phyloP scores from a whole-genome alignment of 2,797 vertebrate genomes.

The Tokudaia muenninki region DNA sequence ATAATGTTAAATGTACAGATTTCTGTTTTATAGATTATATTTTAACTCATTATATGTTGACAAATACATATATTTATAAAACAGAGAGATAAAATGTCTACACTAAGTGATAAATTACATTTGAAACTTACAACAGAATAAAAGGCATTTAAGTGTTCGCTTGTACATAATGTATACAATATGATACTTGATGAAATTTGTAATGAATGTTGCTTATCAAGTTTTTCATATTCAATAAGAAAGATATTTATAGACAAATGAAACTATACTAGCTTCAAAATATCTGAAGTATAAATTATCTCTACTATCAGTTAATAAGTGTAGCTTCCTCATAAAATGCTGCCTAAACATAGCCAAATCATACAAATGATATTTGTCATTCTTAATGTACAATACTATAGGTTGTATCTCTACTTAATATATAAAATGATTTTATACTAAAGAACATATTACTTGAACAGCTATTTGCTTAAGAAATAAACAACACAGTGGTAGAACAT shows the following conservation, averaged over 20 bases:
- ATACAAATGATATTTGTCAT: not conserved
- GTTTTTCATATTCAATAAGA: slow-evolving; percentile 31
- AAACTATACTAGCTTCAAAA: not conserved
- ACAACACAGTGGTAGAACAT: not conserved
- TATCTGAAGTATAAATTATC: not conserved
- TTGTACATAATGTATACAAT: not conserved
- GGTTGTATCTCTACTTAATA: not conserved
- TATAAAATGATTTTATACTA: not conserved
- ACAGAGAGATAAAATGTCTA: not conserved
- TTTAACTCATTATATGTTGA: not conserved
- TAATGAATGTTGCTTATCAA: not conserved
- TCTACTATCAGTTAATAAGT: not conserved
- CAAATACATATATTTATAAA: not conserved
- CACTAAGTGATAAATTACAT: not conserved
- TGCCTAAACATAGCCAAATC: not conserved
- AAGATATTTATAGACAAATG: not conserved
- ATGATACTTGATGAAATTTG: not conserved
- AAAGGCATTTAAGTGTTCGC: not conserved
- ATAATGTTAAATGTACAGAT: not conserved
- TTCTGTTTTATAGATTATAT: not conserved
- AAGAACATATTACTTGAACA: not conserved
- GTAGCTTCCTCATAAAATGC: slow-evolving; percentile 5
- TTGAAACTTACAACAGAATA: not conserved
- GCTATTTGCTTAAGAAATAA: not conserved
- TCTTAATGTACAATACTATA: slow-evolving; percentile 2